These are phyloP conservation scores for Montipora capricornis DNA, from an alignment of 64 coral and sea anemone species.

Conservation along the genomic window DNA sequence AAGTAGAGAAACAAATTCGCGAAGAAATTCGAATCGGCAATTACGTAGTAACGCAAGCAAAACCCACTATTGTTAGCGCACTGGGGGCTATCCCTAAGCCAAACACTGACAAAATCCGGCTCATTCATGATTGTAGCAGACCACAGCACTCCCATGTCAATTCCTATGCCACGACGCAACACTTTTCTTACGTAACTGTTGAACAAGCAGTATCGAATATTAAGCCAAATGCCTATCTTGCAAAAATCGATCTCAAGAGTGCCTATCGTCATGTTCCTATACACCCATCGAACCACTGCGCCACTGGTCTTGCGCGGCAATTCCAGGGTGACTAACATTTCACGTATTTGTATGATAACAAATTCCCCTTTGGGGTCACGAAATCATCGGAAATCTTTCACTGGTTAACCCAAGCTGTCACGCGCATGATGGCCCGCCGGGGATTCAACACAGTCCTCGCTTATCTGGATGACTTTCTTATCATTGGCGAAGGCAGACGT, in stretches of 20 bases:
- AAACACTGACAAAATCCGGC: slow-evolving; percentile 17
- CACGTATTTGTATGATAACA: slow-evolving; percentile 47
- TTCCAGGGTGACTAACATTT: slow-evolving; percentile 8
- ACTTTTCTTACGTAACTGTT: slow-evolving; percentile 43
- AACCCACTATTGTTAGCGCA: slow-evolving; percentile 37
- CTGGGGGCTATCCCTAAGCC: slow-evolving; percentile 38
- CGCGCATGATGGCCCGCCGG: background rate
- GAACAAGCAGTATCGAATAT: background rate
- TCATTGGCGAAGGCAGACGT: slow-evolving; percentile 52
- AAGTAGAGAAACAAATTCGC: background rate
- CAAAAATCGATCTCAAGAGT: slow-evolving; percentile 70
- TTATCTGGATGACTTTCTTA: slow-evolving; percentile 70
- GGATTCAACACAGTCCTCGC: slow-evolving; percentile 41
- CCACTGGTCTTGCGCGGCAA: slow-evolving; percentile 28
- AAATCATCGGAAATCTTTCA: slow-evolving; percentile 21
- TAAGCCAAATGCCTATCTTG: slow-evolving; percentile 18
- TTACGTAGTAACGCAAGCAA: too few relatives aligned
- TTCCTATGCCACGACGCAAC: slow-evolving; percentile 8
- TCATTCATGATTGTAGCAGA: slow-evolving; percentile 52
- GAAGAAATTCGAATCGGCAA: slow-evolving; percentile 24
- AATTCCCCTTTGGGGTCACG: background rate
- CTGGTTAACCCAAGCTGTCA: slow-evolving; percentile 33
- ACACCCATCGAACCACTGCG: slow-evolving; percentile 34
- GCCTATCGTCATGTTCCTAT: slow-evolving; percentile 51
- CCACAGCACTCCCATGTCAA: background rate